Conservation (phyloP, 2,113 vertebrate genomes). For the Halcyon senegalensis region DNA sequence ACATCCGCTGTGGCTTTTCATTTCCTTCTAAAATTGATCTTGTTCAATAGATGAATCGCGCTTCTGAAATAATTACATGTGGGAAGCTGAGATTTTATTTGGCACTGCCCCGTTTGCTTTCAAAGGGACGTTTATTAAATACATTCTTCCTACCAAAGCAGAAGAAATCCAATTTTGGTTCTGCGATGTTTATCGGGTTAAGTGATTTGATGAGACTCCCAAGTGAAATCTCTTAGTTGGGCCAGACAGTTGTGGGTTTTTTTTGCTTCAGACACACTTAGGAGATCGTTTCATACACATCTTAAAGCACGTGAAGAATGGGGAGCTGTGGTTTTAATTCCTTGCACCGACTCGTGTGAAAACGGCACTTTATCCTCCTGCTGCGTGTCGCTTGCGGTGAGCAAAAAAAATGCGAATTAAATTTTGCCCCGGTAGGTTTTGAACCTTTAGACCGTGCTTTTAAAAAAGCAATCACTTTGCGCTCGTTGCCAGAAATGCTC, state of each 20-base stretch:
- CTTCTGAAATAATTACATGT: neutral
- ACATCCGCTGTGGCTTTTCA: neutral
- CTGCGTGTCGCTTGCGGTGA: neutral
- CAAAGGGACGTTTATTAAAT: neutral
- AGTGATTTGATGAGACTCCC: neutral
- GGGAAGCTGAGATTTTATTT: neutral
- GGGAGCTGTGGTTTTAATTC: neutral
- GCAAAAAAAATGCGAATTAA: neutral
- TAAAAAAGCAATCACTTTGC: neutral
- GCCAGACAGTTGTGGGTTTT: neutral
- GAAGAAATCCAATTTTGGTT: neutral
- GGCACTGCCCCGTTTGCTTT: neutral
- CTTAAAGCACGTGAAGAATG: neutral
- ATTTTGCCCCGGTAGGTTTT: neutral
- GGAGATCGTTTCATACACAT: neutral
- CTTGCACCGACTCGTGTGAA: neutral
- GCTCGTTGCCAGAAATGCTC: neutral
- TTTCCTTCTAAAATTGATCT: neutral
- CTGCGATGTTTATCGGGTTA: neutral
- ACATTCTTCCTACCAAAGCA: neutral
- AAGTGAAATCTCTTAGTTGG: neutral
- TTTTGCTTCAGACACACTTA: neutral
- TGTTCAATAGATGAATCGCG: rapidly evolving
- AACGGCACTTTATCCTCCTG: neutral
- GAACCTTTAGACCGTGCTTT: neutral